A percentile compares a stretch with the other conserved stretches of the same genome.
phyloP scores from a whole-genome alignment of 2,888 invertebrate genomes.

The Cantharis flavilabris region DNA sequence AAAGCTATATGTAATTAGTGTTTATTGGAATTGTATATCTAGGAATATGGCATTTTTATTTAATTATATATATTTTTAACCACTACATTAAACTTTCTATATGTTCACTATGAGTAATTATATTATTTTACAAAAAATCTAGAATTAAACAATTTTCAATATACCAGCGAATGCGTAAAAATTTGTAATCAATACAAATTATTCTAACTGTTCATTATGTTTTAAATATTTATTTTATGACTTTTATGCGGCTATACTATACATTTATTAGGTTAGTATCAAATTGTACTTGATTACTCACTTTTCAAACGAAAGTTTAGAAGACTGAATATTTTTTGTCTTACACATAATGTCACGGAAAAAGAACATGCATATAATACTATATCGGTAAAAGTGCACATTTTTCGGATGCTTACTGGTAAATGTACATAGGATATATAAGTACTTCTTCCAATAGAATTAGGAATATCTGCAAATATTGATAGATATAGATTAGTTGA shows the following conservation, averaged over 20 bases:
- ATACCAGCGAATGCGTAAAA: not conserved
- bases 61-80: slow-evolving; percentile 16
- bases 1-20: slow-evolving; percentile 43
- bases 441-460: no score
- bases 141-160: not conserved
- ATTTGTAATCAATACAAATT: not conserved
- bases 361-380: no score
- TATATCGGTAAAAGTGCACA: no score
- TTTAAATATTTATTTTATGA: not conserved
- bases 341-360: no score
- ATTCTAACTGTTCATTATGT: not conserved
- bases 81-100: slow-evolving; percentile 21
- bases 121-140: not conserved
- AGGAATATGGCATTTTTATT: slow-evolving; percentile 37
- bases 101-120: not conserved
- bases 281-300: not conserved
- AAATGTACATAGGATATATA: no score
- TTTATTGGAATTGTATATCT: slow-evolving; percentile 48
- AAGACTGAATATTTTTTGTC: not conserved
- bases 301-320: not conserved
- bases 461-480: no score
- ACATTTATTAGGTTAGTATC: not conserved
- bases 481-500: no score
- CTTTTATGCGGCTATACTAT: not conserved
- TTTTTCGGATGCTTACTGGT: no score